Evolutionary conservation across 30 jellyfish, hydroid and myxozoan species (phyloP).

Genomic region (Aurelia aurita): DNA sequence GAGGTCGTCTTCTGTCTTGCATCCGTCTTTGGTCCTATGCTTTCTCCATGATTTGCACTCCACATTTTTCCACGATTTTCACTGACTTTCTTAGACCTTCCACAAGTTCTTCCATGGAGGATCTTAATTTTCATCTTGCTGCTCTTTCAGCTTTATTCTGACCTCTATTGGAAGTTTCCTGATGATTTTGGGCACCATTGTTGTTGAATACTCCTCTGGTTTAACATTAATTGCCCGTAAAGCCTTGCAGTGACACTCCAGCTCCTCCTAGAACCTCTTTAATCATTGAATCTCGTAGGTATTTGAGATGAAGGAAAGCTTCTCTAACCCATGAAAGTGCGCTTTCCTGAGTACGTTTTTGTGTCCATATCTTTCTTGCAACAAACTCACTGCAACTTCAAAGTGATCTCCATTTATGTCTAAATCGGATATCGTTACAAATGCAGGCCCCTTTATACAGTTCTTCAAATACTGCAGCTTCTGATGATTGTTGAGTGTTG

Average conservation of each 20-base stretch:
- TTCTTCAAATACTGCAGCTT: slow-evolving; percentile 36
- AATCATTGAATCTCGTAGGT: slow-evolving; percentile 25
- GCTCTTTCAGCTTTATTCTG: too few species aligned
- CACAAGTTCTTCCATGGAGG: too few species aligned
- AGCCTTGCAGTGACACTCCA: slow-evolving; percentile 48
- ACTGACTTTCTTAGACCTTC: too few species aligned
- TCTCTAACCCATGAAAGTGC: slow-evolving; percentile 38
- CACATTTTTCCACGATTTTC: too few species aligned
- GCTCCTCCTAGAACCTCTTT: slow-evolving; percentile 42
- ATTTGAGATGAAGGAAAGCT: neutral
- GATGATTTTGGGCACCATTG: slow-evolving; percentile 49
- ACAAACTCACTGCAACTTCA: slow-evolving; percentile 24
- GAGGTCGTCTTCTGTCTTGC: too few species aligned
- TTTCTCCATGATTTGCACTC: too few species aligned
- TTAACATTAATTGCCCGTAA: slow-evolving; percentile 23
- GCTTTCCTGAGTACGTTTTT: slow-evolving; percentile 44
- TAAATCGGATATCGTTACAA: slow-evolving; percentile 25
- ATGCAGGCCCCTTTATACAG: slow-evolving; percentile 54
- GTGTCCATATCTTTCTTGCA: slow-evolving; percentile 58
- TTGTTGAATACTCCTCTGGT: slow-evolving; percentile 26
- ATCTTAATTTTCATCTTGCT: too few species aligned
- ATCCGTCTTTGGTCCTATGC: too few species aligned
- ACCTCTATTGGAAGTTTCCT: slow-evolving; percentile 24
- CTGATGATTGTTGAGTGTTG: slow-evolving; percentile 28
- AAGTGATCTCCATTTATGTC: slow-evolving; percentile 31